Evolutionary conservation across 2,113 vertebrate species (phyloP).

Genomic region (Symphodus melops): DNA sequence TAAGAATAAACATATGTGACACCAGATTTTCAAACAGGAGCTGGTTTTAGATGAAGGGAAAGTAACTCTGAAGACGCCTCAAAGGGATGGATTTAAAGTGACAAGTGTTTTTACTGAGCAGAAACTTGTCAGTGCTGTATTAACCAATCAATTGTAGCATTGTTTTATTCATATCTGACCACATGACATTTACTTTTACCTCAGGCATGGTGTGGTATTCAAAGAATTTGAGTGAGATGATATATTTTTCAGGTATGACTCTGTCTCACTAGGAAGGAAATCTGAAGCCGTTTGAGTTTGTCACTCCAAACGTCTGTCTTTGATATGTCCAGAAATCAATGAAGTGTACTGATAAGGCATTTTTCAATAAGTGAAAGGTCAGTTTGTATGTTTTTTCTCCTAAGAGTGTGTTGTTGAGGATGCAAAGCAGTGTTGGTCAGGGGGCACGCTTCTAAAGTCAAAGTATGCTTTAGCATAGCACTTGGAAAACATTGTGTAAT

Average conservation of each 20-base stretch:
- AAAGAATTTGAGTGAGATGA: constrained; percentile 45
- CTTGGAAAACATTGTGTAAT: constrained; percentile 69
- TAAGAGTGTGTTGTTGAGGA: constrained; percentile 75
- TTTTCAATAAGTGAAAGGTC: constrained; percentile 74
- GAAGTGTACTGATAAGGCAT: constrained; percentile 50
- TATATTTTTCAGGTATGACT: constrained; percentile 67
- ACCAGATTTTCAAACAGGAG: constrained; percentile 64
- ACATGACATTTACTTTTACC: constrained; percentile 68
- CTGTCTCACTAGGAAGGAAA: constrained; percentile 36
- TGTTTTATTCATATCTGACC: constrained; percentile 78
- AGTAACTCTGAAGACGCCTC: constrained; percentile 21
- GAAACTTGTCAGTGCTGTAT: constrained; percentile 76
- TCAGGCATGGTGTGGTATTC: constrained; percentile 64
- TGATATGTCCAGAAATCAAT: constrained; percentile 64
- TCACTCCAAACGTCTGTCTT: constrained; percentile 65
- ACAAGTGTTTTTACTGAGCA: constrained; percentile 67
- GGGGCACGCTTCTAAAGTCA: constrained; percentile 72
- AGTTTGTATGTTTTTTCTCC: constrained; percentile 64
- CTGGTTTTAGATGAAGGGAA: constrained; percentile 45
- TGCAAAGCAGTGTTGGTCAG: constrained; percentile 83
- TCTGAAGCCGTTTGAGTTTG: constrained; percentile 27
- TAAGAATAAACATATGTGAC: constrained; percentile 80
- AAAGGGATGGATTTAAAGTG: constrained; percentile 70
- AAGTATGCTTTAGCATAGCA: constrained; percentile 53
- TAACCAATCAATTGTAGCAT: constrained; percentile 78